Base-by-base conservation (phyloP, 35 echinoderm and acorn worm species). In the Strongylocentrotus purpuratus region DNA sequence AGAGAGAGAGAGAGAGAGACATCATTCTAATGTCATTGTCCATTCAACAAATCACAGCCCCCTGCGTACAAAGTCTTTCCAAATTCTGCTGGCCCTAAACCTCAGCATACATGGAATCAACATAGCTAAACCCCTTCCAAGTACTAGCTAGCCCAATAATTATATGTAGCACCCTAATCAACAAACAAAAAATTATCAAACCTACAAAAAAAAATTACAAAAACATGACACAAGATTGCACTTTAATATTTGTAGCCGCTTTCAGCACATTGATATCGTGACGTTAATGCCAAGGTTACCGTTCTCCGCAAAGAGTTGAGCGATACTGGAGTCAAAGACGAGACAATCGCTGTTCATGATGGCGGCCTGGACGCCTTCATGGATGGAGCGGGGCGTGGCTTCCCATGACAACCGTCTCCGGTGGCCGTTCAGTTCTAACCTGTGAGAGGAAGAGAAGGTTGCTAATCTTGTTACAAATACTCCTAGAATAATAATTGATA, bases 341-440 rank as follows among this genome's bases (percentile, higher is more conserved):
- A 99, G 95, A 94, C 98, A 99, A 93, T 99, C 98, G 95, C 98
- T 99, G 94, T 99, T 99, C 98, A 99, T 99, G 47, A 99, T 99
- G 86, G 98, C 98, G 60, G 98, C 98, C 61, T 97, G 95, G 0
- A 99, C 98, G 11, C 98, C 98, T 92, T 99, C 98, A 33, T 99
- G 98, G 94, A 99, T 99, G 92, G 98, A 99, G 45, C 98, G 94
- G 20, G 98, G 98, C 17, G 98, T 99, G 91, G 98, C 98, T 46
- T 99, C 98, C 98, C 98, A 99, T 17, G 98, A 98, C 31, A 99
- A 88, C 70, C 98, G 85, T 86, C 98, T 96, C 28, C 98, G 55
- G 52, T 97, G 97, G 22, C 98, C 98, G 78, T 99, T 99, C 33
- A 99, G 94, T 94, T 99, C 98, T 89, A 99, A 94, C 95, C 98